These are phyloP conservation scores for Halisarca cf. caerulea DNA, from an alignment of 37 sponge, comb jelly and placozoan genomes.

Conservation along the genomic window DNA sequence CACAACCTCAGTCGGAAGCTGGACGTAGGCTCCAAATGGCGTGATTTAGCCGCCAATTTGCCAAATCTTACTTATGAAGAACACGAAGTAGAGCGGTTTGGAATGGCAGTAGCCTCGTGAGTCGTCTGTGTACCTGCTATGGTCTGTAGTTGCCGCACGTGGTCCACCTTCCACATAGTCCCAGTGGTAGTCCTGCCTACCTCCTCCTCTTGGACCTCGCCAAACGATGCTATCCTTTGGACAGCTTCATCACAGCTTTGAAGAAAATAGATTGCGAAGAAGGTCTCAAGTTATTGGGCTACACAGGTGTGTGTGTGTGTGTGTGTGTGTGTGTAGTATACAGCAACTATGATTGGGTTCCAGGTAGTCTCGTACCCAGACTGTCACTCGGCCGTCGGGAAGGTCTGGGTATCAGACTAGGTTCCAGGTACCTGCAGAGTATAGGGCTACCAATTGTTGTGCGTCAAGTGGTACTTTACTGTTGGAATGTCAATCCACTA, in stretches of 20 bases:
- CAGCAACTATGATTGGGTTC: too few species aligned
- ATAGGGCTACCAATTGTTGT: too few species aligned
- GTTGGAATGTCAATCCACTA: not conserved
- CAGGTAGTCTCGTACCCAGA: too few species aligned
- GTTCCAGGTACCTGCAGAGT: too few species aligned
- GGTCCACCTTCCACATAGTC: too few species aligned
- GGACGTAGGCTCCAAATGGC: not conserved
- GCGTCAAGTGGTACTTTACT: conserved; percentile 15
- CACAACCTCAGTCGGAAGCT: conserved; percentile 5
- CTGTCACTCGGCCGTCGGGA: too few species aligned
- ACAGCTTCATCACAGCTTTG: conserved; percentile 45
- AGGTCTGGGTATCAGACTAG: too few species aligned
- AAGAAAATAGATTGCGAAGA: conserved; percentile 59
- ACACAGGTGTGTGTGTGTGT: conserved; percentile 54
- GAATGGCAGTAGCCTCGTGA: conserved; percentile 16
- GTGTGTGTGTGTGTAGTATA: too few species aligned
- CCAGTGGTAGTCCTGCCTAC: conserved; percentile 72
- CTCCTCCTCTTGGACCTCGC: conserved; percentile 64
- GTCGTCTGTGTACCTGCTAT: not conserved
- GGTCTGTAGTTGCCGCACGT: too few species aligned
- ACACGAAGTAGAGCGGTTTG: not conserved
- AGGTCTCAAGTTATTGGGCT: conserved; percentile 57
- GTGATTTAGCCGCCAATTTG: conserved; percentile 13
- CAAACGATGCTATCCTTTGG: conserved; percentile 55
- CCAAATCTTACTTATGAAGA: conserved; percentile 5